Evolutionary conservation across 2,888 invertebrate genomes (phyloP), one percentile per base, ranked within the genome.

Genomic region (Agelastica alni): DNA sequence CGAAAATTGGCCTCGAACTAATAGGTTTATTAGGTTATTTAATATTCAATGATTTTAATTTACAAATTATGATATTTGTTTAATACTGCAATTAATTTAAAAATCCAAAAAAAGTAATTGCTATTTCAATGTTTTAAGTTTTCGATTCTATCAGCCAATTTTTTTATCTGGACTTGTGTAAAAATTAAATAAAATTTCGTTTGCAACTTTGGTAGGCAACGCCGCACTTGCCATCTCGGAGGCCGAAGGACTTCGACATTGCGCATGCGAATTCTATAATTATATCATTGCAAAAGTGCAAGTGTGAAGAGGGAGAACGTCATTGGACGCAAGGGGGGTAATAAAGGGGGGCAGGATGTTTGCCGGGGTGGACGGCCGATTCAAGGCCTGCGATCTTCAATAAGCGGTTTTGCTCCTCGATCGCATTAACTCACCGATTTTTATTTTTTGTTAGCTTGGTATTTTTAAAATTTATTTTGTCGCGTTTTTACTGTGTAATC

Each of bases 251-350:
- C 37, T 12, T 12, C 20, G 5, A 7, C 55, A 51, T 22, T 53
- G 68, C 68, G 70, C 69, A 66, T 66, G 66, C 65, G 63, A 65
- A 59, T 53, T 66, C 66, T 71, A 70, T 73, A 73, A 73, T 73
- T 73, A 73, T 72, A 73, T 72, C 73, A 72, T 68, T 70, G 69
- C 59, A 60, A 63, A 63, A 72, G 67, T 69, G 68, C 57, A 61
- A 64, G 63, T 63, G 62, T 61, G 61, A 59, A 58, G 56, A 47
- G 56, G 52, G 53, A 55, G 58, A 46, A 58, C 53, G 52, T 46
- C 52, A 53, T 51, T 48, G 55, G 18, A 14, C 13, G 59, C n/a
- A 12, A 37, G 30, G 31, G 49, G 46, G 43, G 56, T 30, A 31
- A 16, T 6, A 13, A 13, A 34, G 37, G 54, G 57, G 47, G 18